These are phyloP conservation scores for Danio rerio DNA, from an alignment of 2,113 vertebrate species.

Conservation along the genomic window DNA sequence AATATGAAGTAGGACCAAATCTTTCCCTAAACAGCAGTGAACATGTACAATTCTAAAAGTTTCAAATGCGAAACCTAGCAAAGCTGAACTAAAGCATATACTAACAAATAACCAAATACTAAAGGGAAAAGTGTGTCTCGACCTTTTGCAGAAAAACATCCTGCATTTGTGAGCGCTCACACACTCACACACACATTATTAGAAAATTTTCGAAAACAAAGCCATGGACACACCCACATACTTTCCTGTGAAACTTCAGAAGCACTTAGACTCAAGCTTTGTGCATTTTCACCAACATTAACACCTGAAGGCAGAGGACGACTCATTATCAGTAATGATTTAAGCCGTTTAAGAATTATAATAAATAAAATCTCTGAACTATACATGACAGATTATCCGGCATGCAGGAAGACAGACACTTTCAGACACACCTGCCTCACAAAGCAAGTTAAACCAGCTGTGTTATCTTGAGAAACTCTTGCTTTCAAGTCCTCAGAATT, in stretches of 20 bases:
- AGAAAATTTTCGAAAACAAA: not conserved
- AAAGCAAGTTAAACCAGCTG: conserved; percentile 62
- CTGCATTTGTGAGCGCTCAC: conserved; percentile 6
- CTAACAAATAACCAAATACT: not conserved
- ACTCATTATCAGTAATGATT: not conserved
- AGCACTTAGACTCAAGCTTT: not conserved
- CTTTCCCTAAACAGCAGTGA: no score
- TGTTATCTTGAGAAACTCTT: conserved; percentile 42
- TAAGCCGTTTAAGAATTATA: not conserved
- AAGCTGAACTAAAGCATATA: not conserved
- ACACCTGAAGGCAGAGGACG: conserved; percentile 38
- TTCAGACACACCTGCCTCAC: conserved; percentile 60
- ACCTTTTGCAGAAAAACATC: conserved; percentile 12
- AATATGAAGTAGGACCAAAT: no score
- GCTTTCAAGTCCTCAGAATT: not conserved
- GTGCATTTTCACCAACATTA: not conserved
- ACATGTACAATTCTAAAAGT: no score
- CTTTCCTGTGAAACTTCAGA: not conserved
- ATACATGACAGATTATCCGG: not conserved
- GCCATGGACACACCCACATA: conserved; percentile 52
- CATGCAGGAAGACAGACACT: not conserved
- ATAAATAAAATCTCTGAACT: not conserved
- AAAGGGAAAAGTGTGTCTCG: not conserved
- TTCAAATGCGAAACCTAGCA: no score
- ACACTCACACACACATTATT: not conserved